Percentiles rank a stretch among this genome's conserved stretches.
Evolutionary conservation across 2,113 vertebrate genomes (phyloP).

Genomic region (Rhombomys opimus): DNA sequence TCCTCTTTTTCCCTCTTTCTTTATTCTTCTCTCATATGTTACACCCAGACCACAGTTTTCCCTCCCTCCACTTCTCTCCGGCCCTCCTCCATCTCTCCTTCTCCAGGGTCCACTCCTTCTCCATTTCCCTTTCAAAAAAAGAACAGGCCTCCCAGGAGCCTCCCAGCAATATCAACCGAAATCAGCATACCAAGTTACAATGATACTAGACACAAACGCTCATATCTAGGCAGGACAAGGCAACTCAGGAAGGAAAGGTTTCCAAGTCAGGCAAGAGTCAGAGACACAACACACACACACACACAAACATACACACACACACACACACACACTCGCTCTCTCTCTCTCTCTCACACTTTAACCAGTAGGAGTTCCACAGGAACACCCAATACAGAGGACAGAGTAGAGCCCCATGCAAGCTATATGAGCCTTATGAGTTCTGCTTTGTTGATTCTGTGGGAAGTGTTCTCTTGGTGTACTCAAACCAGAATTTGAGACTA

Average conservation of each 20-base stretch:
- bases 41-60: background rate
- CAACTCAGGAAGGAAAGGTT: background rate
- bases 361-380: background rate
- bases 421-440: background rate
- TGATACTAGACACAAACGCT: background rate
- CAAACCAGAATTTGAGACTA: background rate
- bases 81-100: background rate
- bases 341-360: no score
- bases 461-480: background rate
- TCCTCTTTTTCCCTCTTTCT: background rate
- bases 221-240: background rate
- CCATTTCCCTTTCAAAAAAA: background rate
- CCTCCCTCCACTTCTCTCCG: background rate
- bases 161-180: background rate
- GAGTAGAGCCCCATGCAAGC: fast-evolving
- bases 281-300: background rate
- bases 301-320: no score
- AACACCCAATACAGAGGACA: background rate
- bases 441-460: background rate
- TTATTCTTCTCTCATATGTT: background rate
- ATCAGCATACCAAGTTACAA: background rate
- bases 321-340: no score
- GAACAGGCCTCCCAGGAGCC: background rate
- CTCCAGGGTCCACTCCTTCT: background rate
- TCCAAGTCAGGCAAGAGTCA: background rate